Conservation (phyloP, 2,888 invertebrate genomes). For the Plagodis pulveraria region DNA sequence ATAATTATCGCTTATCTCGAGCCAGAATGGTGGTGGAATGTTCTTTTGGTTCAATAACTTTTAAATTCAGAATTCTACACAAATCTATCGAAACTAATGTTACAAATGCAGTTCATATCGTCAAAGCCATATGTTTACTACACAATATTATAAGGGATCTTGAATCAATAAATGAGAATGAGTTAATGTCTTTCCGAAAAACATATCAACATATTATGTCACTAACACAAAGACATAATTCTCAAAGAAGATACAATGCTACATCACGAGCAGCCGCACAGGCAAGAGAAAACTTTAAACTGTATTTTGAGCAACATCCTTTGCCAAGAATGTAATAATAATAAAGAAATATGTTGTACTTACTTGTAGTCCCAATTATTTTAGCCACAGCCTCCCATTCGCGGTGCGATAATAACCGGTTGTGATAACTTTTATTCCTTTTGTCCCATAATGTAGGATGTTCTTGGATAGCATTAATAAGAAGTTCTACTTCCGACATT, state of each 20-base stretch:
- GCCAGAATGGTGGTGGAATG: conserved; percentile 36
- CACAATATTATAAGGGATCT: neutral
- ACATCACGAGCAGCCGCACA: neutral
- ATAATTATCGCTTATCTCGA: conserved; percentile 27
- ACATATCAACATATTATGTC: neutral
- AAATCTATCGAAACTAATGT: neutral
- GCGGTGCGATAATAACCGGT: conserved; percentile 5
- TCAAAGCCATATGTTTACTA: neutral
- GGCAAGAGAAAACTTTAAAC: neutral
- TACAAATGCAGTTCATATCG: neutral
- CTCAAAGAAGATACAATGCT: neutral
- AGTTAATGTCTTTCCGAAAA: neutral
- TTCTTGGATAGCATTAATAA: conserved; percentile 8
- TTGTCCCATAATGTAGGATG: conserved; percentile 11
- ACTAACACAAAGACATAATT: neutral
- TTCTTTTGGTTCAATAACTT: conserved; percentile 38
- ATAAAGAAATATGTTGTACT: neutral
- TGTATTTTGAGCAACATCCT: conserved; percentile 1
- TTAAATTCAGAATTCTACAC: conserved; percentile 32
- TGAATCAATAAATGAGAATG: neutral
- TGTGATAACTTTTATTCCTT: conserved; percentile 10
- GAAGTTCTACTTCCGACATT: neutral
- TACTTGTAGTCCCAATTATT: neutral
- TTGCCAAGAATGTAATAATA: neutral
- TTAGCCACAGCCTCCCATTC: neutral